Evolutionary conservation across 2,888 invertebrate species (phyloP), one percentile per base, ranked within the genome.

Genomic region (Arge pagana): DNA sequence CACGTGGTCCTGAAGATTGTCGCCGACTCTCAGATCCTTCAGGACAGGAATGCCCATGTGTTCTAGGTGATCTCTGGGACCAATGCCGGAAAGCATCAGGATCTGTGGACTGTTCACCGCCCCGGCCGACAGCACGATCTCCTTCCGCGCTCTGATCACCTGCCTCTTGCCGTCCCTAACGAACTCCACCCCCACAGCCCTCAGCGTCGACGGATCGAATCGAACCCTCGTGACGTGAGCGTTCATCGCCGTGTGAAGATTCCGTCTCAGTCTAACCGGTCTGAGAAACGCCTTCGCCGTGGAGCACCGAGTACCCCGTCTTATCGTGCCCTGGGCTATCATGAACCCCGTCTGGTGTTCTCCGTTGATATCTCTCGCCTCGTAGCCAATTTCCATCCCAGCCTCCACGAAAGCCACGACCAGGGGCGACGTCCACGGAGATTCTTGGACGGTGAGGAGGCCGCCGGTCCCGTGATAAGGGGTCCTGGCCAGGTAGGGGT

Each of bases 31-130:
- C 35, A 91, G 79, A 75, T 94, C 87, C 67, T 85, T 85, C 1
- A 93, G 64, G 0, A 91, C 85, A 5, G 83, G 84, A 39, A 94
- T 89, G 3, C 88, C 87, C 1, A 88, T 79, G 37, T 85, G 80
- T 55, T 79, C 77, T 8, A 93, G 78, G 63, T 93, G 90, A 10
- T 85, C 78, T 48, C 80, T 79, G 0, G 91, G 90, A 0, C 90
- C 90, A 45, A 93, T 81, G 0, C 96, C 96, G 0, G 94, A 94
- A 1, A 96, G 77, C 93, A 96, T 93, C 54, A 97, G 78, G 45
- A 97, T 78, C 70, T 96, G 96, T 0, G 96, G 93, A 8, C 89
- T 88, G 70, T 96, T 96, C 21, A 97, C 90, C 0, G 96, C 86
- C 0, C 96, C 96, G 0, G 93, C 94, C 8, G 93, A 88, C 30